phyloP scores from a whole-genome alignment of 64 coral and sea anemone species.

The Platygyra sinensis region DNA sequence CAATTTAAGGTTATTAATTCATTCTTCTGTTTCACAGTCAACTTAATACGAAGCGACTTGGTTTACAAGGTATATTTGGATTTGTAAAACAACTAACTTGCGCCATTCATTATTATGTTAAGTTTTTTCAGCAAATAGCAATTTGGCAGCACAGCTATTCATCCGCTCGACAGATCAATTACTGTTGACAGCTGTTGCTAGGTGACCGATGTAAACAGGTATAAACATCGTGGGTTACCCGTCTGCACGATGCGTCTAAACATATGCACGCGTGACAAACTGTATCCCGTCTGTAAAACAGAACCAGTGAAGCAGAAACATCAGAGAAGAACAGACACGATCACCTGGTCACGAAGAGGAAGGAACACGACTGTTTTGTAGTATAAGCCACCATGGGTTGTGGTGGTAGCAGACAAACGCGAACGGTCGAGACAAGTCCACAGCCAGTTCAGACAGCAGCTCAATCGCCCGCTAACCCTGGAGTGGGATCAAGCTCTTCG shows the following conservation, averaged over 20 bases:
- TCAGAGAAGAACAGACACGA: background rate
- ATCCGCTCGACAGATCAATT: conserved; percentile 7
- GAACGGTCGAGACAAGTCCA: background rate
- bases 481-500: background rate
- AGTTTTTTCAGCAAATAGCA: conserved; percentile 39
- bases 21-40: background rate
- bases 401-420: conserved; percentile 36
- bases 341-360: background rate
- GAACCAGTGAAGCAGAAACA: conserved; percentile 14
- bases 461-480: conserved; percentile 7
- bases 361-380: background rate
- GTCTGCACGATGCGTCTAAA: background rate
- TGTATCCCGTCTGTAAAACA: background rate
- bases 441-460: background rate
- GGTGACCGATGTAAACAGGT: conserved; percentile 71
- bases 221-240: conserved; percentile 48
- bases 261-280: conserved; percentile 30
- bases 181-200: conserved; percentile 48
- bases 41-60: background rate
- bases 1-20: background rate
- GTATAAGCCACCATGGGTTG: conserved; percentile 40
- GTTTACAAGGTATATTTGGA: background rate
- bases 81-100: background rate
- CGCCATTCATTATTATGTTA: conserved; percentile 26
- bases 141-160: background rate